These are phyloP conservation scores for Merops nubicus DNA, from an alignment of 2,113 vertebrate species.

Conservation along the genomic window DNA sequence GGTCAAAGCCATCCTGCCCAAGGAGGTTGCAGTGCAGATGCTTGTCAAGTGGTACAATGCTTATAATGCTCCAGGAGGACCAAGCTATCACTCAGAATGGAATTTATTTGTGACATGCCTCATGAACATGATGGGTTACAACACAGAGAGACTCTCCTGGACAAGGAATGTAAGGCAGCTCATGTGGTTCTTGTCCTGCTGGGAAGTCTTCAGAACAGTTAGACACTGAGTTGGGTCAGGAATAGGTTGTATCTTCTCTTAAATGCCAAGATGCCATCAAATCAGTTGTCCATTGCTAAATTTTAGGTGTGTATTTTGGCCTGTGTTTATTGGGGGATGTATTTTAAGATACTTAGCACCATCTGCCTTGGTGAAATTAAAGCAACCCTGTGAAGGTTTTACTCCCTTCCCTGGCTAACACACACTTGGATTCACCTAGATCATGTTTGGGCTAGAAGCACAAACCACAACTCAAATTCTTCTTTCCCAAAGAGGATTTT, in stretches of 20 bases:
- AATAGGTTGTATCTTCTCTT: not conserved
- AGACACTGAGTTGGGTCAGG: not conserved
- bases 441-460: not conserved
- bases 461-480: not conserved
- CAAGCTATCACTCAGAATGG: slow-evolving; percentile 92
- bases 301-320: not conserved
- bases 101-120: slow-evolving; percentile 94
- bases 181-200: not conserved
- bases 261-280: not conserved
- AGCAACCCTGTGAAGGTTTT: not conserved
- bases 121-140: slow-evolving; percentile 98
- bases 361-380: not conserved
- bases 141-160: slow-evolving; percentile 92
- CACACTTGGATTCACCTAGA: not conserved
- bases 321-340: not conserved
- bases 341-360: not conserved
- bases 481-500: not conserved
- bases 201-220: not conserved
- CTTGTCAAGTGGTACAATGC: slow-evolving; percentile 97
- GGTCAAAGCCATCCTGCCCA: slow-evolving; percentile 90
- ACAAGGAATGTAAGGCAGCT: slow-evolving; percentile 86
- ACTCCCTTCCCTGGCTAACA: not conserved
- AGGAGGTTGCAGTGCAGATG: slow-evolving; percentile 92
- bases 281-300: rapidly evolving
- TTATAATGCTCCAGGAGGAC: slow-evolving; percentile 93